Base-by-base conservation (phyloP, 2,113 vertebrate genomes). In the Hyla sarda region DNA sequence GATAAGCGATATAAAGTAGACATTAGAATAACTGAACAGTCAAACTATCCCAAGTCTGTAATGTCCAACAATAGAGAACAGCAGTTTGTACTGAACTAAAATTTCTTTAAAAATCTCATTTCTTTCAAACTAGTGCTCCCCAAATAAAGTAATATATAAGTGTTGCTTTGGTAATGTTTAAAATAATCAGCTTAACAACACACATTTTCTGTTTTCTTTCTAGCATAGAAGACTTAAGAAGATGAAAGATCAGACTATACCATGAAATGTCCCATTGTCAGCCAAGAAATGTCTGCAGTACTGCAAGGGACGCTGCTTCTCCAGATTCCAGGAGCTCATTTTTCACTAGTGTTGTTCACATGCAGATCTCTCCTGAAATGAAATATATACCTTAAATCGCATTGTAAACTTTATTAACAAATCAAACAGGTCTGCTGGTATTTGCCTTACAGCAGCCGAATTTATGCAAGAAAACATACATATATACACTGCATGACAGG, bases 271-370 rank as follows among this genome's bases (percentile, higher is more conserved):
- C 6, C 96, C 94, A 88, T 99, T 99, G 93, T 98, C 96, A 76
- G 93, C 95, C 16, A 99, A 92, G 91, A 99, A 99, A 91, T 99
- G 97, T 30, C 97, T 88, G 89, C 96, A 95, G 91, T 98, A 99
- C 88, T 95, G 96, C 79, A 96, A 92, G 17, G 95, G 92, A 85
- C 88, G 93, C 85, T 91, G 95, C 88, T 91, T 94, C 88, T 94
- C 94, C 90, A 91, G 89, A 85, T 93, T 93, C 94, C 96, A 93
- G 91, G 94, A 95, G 89, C 94, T 98, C 97, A 98, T 97, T 56
- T 78, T 93, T 58, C 75, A 71, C 9, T n/a, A 82, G 23, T n/a
- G 13, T 7, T 47, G 88, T 89, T 90, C 90, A 88, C 90, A 93
- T 93, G 90, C 87, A 73, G 65, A 30, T 45, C 32, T 71, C 50